Conservation (phyloP, 1,140 invertebrate species). For the Cydia pomonella region DNA sequence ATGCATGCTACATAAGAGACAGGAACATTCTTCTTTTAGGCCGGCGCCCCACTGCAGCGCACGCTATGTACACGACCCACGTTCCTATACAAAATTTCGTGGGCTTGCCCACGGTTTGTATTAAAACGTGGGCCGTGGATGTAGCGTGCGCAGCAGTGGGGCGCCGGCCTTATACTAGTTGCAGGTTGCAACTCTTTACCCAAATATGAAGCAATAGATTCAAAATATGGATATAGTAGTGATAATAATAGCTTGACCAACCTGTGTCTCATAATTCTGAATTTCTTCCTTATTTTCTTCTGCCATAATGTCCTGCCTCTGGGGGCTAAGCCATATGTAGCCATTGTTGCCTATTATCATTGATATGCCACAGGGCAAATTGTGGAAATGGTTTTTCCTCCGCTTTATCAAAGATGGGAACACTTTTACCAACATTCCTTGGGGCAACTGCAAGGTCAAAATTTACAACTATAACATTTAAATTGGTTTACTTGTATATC, state of each 20-base stretch:
- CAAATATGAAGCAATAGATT: too few species aligned
- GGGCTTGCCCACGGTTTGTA: too few species aligned
- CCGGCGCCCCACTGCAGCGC: too few species aligned
- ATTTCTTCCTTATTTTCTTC: constrained; percentile 56
- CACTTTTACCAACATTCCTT: constrained; percentile 94
- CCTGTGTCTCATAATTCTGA: constrained; percentile 53
- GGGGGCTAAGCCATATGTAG: constrained; percentile 95
- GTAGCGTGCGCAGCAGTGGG: too few species aligned
- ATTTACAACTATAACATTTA: neutral
- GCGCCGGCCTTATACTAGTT: too few species aligned
- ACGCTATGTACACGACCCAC: too few species aligned
- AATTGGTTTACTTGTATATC: too few species aligned
- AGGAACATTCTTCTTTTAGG: neutral
- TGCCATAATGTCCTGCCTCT: constrained; percentile 44
- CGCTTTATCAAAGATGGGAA: constrained; percentile 96
- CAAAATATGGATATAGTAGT: too few species aligned
- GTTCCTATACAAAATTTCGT: too few species aligned
- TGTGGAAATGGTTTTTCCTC: constrained; percentile 98
- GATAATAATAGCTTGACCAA: constrained; percentile 40
- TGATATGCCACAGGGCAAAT: constrained; percentile 93
- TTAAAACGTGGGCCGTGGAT: too few species aligned
- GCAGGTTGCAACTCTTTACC: too few species aligned
- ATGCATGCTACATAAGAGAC: neutral
- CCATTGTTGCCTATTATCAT: constrained; percentile 98
- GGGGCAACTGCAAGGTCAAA: constrained; percentile 62